Conservation (phyloP, 1,140 invertebrate genomes). For the Calliphora vicina region DNA sequence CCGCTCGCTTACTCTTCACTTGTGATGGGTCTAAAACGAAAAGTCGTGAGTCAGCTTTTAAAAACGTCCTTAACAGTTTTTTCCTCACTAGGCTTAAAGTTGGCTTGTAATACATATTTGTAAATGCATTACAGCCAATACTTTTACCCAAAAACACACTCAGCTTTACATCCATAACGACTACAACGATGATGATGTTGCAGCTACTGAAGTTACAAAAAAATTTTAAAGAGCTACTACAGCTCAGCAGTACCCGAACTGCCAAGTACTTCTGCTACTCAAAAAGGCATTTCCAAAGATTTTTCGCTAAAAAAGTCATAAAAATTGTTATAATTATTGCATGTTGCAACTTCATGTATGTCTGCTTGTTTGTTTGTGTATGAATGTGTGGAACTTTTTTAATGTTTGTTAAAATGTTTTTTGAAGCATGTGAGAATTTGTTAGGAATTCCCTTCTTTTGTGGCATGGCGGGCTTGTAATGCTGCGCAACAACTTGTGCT, state of each 20-base stretch:
- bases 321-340: conserved; percentile 34
- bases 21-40: neutral
- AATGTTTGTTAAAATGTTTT: conserved; percentile 12
- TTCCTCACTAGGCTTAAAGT: neutral
- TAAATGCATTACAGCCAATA: neutral
- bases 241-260: neutral
- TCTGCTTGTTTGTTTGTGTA: neutral
- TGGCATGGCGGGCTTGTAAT: no score
- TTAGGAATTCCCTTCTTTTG: conserved; percentile 14
- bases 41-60: conserved; percentile 18
- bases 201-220: neutral
- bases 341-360: neutral
- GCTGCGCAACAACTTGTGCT: neutral
- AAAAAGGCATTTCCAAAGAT: neutral
- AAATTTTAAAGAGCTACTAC: neutral
- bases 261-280: neutral
- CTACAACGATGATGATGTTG: neutral
- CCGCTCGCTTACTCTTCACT: neutral
- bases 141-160: neutral
- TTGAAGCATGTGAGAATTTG: conserved; percentile 26
- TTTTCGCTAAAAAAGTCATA: conserved; percentile 21
- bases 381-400: neutral
- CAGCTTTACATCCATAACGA: neutral
- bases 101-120: neutral
- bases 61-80: conserved; percentile 19